Evolutionary conservation across 2,888 invertebrate genomes (phyloP).

Genomic region (Apamea anceps): DNA sequence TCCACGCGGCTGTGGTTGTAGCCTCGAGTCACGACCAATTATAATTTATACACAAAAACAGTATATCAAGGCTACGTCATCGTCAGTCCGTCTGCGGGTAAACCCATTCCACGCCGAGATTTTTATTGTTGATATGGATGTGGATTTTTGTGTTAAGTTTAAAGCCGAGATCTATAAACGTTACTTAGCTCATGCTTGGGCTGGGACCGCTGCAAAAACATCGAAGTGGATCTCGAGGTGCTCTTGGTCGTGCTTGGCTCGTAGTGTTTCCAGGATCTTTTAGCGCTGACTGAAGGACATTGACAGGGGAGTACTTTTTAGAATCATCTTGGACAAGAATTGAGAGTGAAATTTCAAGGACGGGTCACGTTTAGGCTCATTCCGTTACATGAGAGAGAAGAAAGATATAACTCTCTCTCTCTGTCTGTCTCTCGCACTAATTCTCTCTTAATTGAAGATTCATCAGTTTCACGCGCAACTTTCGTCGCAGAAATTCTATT

Average conservation of each 20-base stretch:
- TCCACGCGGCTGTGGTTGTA: not conserved
- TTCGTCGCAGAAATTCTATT: no score
- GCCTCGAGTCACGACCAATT: not conserved
- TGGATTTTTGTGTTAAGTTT: not conserved
- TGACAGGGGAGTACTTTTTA: not conserved
- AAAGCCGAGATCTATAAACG: not conserved
- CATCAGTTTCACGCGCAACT: no score
- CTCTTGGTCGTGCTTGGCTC: no score
- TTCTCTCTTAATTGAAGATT: no score
- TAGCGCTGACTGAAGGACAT: not conserved
- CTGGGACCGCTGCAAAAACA: not conserved
- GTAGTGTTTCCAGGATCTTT: not conserved
- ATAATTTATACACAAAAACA: not conserved
- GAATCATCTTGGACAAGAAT: not conserved
- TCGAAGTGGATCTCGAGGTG: no score
- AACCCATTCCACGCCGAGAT: not conserved
- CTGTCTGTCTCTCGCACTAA: no score
- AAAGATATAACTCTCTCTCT: not conserved
- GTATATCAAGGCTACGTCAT: not conserved
- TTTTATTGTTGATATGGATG: not conserved
- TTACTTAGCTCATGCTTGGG: not conserved
- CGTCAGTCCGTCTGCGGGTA: not conserved
- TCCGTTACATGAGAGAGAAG: not conserved
- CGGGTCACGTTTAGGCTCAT: not conserved
- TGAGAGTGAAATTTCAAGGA: not conserved